Percentiles rank a stretch among this genome's conserved stretches.
Conservation (phyloP, 2,113 vertebrate species). For the Callithrix jacchus region DNA sequence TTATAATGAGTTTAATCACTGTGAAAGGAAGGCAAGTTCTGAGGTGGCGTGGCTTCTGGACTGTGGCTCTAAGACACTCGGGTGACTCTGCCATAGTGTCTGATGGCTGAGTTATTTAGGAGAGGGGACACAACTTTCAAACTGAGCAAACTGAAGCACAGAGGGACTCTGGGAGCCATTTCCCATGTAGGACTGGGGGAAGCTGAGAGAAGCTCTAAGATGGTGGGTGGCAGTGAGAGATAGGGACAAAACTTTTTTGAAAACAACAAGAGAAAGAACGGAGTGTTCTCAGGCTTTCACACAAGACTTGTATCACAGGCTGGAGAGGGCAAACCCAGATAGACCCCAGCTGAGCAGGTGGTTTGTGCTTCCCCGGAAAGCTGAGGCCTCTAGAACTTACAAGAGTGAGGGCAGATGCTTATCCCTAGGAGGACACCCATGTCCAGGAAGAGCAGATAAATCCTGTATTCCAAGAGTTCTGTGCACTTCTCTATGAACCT, state of each 20-base stretch:
- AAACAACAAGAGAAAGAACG: not conserved
- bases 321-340: not conserved
- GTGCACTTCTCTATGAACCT: constrained; percentile 77
- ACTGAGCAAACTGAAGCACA: constrained; percentile 17
- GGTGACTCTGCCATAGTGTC: not conserved
- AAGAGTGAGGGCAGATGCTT: constrained; percentile 10
- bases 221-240: not conserved
- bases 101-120: not conserved
- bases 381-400: constrained; percentile 77
- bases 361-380: not conserved
- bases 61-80: not conserved
- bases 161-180: not conserved
- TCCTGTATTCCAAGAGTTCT: constrained; percentile 74
- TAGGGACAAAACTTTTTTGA: not conserved
- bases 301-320: not conserved
- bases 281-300: not conserved
- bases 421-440: constrained; percentile 59
- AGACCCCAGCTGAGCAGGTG: not conserved
- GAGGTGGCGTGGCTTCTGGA: not conserved
- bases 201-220: constrained; percentile 16
- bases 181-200: not conserved
- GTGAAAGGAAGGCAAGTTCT: not conserved
- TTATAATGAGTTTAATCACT: not conserved
- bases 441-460: constrained; percentile 69
- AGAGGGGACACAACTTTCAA: not conserved